Evolutionary conservation across 1,140 invertebrate species (phyloP).

Genomic region (Macrobrachium rosenbergii): DNA sequence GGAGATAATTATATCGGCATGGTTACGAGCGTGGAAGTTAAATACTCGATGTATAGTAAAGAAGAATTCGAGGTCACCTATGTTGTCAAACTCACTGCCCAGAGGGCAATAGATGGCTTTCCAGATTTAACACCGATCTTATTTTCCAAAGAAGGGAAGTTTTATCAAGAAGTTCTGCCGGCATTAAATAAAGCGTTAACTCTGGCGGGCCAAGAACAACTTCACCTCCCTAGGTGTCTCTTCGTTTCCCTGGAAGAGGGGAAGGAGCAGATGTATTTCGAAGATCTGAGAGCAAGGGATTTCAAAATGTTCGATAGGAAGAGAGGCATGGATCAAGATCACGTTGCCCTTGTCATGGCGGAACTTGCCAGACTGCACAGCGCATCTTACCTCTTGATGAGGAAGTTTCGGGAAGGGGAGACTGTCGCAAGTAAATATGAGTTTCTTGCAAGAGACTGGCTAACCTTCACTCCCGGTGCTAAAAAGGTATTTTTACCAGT

Average conservation of each 20-base stretch:
- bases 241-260: neutral
- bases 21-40: slow-evolving; percentile 27
- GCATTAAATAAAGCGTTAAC: slow-evolving; percentile 15
- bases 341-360: slow-evolving; percentile 21
- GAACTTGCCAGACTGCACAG: slow-evolving; percentile 50
- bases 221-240: slow-evolving; percentile 31
- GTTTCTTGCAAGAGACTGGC: slow-evolving; percentile 23
- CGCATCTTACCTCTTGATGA: slow-evolving; percentile 31
- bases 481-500: neutral
- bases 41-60: neutral
- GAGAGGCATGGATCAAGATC: neutral
- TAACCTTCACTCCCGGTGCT: slow-evolving; percentile 20
- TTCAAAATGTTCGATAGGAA: slow-evolving; percentile 43
- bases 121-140: slow-evolving; percentile 6
- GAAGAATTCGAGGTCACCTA: slow-evolving; percentile 27
- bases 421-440: neutral
- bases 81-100: slow-evolving; percentile 40
- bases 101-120: neutral
- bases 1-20: slow-evolving; percentile 44
- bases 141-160: slow-evolving; percentile 19
- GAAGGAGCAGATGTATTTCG: slow-evolving; percentile 18
- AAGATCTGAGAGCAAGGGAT: slow-evolving; percentile 21
- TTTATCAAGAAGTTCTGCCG: slow-evolving; percentile 14
- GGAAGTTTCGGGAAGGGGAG: neutral
- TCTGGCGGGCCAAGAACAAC: neutral